Base-by-base conservation (phyloP, 1,140 invertebrate species). In the Rhyacophila brunnea region DNA sequence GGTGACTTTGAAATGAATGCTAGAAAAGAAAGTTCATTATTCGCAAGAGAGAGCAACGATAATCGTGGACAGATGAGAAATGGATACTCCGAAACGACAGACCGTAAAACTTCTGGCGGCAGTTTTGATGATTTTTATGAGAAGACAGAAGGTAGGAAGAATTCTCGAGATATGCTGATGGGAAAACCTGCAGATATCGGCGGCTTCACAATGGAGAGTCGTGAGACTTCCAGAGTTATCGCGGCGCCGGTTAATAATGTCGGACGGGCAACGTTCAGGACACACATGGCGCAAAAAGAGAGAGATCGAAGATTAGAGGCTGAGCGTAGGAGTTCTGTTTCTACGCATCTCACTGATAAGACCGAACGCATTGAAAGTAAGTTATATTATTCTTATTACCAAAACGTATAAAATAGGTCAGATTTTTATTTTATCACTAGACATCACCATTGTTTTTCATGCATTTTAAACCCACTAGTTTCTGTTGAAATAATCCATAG, bases 301-400 rank as follows among this genome's bases (percentile, higher is more conserved):
- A 77, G 68, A 74, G 87, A 80, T 66, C 87, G 73, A 77, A 88
- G 73, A 50, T 75, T 82, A 6, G 87, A 90, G 66, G 77, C 84
- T 0, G 89, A 90, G 63, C 82, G 88, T 65, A 83, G 87, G 64
- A 86, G 86, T 45, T 90, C 88, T n/a, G 80, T 85, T 0, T 88
- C 86, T 0, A 89, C 87, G 2, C 82, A 86, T 63, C 81, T 84
- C 1, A 89, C 88, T 0, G 88, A 90, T 50, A 88, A 85, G 72
- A 85, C 86, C 51, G 87, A 90, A 58, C 81, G 85, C 57, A 83
- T 87, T 50, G 88, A 89, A 71, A 74, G 83, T 85, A 69, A 79
- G 81, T 82, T 43, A 14, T 28, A 55, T 17, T n/a, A n/a, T n/a
- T n/a, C n/a, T n/a, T n/a, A n/a, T n/a, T n/a, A n/a, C n/a, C n/a